These are phyloP conservation scores for Cardiocondyla obscurior DNA, from an alignment of 1,140 invertebrate species.

Conservation along the genomic window DNA sequence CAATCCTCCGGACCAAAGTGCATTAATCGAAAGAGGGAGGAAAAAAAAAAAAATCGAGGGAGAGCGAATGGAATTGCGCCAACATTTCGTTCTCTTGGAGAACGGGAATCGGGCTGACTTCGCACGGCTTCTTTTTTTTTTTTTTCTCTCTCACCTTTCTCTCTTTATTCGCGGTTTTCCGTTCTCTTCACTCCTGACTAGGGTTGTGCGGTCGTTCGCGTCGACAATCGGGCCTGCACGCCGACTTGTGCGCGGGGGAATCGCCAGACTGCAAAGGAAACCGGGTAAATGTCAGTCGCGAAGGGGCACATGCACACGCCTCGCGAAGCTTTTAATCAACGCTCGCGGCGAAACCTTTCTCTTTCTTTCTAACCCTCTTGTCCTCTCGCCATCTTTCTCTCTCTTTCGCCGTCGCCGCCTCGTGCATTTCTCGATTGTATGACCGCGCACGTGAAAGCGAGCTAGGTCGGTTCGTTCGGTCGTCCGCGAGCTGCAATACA, in stretches of 20 bases:
- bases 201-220: constrained; percentile 22
- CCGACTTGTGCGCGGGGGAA: constrained; percentile 25
- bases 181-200: constrained; percentile 3
- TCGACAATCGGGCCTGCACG: constrained; percentile 48
- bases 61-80: constrained; percentile 1
- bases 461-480: background rate
- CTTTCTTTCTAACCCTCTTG: background rate
- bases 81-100: constrained; percentile 9
- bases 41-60: too few relatives aligned
- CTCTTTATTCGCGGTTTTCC: constrained; percentile 24
- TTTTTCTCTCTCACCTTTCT: background rate
- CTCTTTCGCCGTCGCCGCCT: background rate
- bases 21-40: background rate
- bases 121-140: constrained; percentile 28
- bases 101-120: background rate
- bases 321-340: constrained; percentile 72
- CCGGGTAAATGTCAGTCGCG: constrained; percentile 64
- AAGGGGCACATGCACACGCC: constrained; percentile 57
- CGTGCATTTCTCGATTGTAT: constrained; percentile 16
- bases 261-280: constrained; percentile 60
- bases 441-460: constrained; percentile 43
- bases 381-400: background rate
- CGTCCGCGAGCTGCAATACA: constrained; percentile 10
- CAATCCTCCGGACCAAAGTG: background rate
- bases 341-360: constrained; percentile 51